phyloP scores from a whole-genome alignment of 2,797 vertebrate species.

The Apogon talboti region DNA sequence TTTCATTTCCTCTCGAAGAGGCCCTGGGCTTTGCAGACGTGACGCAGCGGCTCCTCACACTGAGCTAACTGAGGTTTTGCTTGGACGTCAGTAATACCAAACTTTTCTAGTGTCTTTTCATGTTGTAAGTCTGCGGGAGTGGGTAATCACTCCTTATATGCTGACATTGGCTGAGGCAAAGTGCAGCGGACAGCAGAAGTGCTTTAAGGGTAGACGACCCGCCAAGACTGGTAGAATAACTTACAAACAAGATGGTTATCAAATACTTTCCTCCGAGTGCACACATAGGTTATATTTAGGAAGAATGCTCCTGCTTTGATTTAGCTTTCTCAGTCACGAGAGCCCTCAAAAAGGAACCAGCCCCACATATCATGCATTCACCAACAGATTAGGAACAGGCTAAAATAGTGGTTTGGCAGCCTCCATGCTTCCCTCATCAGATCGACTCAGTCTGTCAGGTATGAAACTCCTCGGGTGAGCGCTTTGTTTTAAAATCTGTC shows the following conservation, averaged over 20 bases:
- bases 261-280: conserved; percentile 1
- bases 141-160: conserved; percentile 32
- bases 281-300: conserved; percentile 27
- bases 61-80: conserved; percentile 24
- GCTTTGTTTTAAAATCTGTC: conserved; percentile 47
- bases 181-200: conserved; percentile 28
- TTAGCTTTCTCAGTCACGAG: conserved; percentile 23
- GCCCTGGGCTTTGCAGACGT: conserved; percentile 32
- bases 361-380: conserved; percentile 38
- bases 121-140: conserved; percentile 17
- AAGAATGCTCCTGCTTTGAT: conserved; percentile 33
- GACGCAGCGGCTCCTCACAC: conserved; percentile 15
- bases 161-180: conserved; percentile 28
- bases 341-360: conserved; percentile 40
- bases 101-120: conserved; percentile 17
- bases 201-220: conserved; percentile 18
- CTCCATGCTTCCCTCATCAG: conserved; percentile 9
- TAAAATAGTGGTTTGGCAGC: conserved; percentile 39
- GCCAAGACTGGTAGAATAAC: conserved; percentile 37
- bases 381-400: conserved; percentile 17
- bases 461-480: conserved; percentile 16
- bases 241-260: conserved; percentile 51
- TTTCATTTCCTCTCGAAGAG: conserved; percentile 62
- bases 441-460: conserved; percentile 42
- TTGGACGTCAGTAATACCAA: conserved; percentile 30